These are phyloP conservation scores for Thamnophis elegans DNA, from an alignment of 2,797 vertebrate genomes.

Conservation along the genomic window DNA sequence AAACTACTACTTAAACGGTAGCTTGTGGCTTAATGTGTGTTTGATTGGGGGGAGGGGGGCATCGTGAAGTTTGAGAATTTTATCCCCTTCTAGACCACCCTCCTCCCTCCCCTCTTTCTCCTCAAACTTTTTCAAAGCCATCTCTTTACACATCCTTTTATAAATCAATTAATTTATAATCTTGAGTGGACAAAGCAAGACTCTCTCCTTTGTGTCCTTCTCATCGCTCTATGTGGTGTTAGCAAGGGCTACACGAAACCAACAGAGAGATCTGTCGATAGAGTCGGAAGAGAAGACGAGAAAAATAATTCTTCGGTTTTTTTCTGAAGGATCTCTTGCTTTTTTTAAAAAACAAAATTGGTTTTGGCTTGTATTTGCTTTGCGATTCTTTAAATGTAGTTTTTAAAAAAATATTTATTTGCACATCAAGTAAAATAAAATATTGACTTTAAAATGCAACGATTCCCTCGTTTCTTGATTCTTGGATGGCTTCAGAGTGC, in stretches of 20 bases:
- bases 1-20: conserved; percentile 47
- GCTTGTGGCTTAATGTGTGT: conserved; percentile 59
- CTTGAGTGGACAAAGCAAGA: conserved; percentile 30
- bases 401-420: conserved; percentile 79
- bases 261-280: background rate
- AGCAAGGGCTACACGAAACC: background rate
- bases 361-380: conserved; percentile 65
- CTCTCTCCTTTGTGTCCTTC: background rate
- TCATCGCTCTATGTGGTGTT: background rate
- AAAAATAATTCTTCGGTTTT: conserved; percentile 56
- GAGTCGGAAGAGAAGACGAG: background rate
- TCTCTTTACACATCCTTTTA: conserved; percentile 54
- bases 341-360: background rate
- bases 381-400: conserved; percentile 78
- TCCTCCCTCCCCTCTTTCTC: conserved; percentile 3
- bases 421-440: conserved; percentile 78
- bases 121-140: conserved; percentile 38
- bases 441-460: conserved; percentile 61
- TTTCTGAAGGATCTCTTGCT: conserved; percentile 67
- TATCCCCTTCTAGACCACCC: background rate
- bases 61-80: background rate
- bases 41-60: conserved; percentile 5
- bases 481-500: background rate
- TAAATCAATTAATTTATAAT: conserved; percentile 57
- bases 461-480: background rate